Evolutionary conservation across 2,888 invertebrate genomes (phyloP).

Genomic region (Gortyna flavago): DNA sequence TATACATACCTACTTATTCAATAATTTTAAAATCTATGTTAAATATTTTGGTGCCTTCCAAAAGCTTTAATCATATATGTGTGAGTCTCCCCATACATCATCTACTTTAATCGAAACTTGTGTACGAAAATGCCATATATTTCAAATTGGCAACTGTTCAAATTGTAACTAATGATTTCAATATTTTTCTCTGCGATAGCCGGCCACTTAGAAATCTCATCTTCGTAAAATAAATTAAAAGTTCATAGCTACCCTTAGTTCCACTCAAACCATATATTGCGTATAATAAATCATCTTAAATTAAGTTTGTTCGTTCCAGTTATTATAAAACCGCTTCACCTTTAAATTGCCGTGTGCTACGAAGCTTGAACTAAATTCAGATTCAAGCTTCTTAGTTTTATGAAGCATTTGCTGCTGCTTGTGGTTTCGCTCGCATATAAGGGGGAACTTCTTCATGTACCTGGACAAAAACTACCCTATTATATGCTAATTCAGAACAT

Average conservation of each 20-base stretch:
- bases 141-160: slow-evolving; percentile 53
- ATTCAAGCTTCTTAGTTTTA: slow-evolving; percentile 35
- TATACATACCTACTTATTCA: neutral
- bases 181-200: slow-evolving; percentile 52
- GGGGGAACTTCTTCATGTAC: too few relatives aligned
- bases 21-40: neutral
- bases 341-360: slow-evolving; percentile 41
- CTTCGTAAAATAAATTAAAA: slow-evolving; percentile 56
- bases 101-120: slow-evolving; percentile 17
- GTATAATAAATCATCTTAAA: slow-evolving; percentile 57
- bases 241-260: slow-evolving; percentile 40
- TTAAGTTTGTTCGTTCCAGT: slow-evolving; percentile 57
- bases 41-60: neutral
- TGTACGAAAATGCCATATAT: slow-evolving; percentile 23
- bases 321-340: slow-evolving; percentile 50
- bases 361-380: slow-evolving; percentile 25
- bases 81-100: neutral
- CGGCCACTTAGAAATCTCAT: slow-evolving; percentile 36
- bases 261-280: slow-evolving; percentile 48
- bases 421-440: neutral
- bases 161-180: slow-evolving; percentile 40
- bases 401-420: slow-evolving; percentile 1
- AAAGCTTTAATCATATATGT: neutral
- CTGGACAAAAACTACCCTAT: too few relatives aligned
- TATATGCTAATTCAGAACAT: too few relatives aligned